phyloP scores from a whole-genome alignment of 2,113 vertebrate species.

The Centropristis striata region DNA sequence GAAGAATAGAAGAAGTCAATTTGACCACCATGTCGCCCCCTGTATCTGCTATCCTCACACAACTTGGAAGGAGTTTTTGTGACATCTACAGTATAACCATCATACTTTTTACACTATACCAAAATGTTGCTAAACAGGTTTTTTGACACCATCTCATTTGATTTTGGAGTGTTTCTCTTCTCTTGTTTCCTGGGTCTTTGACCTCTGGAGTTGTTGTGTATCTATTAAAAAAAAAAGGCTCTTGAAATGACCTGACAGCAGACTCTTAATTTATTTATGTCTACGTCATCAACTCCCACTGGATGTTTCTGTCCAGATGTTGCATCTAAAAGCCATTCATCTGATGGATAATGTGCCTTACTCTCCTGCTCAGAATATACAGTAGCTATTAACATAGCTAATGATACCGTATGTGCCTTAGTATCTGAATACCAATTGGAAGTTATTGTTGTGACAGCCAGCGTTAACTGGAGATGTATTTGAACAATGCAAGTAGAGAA shows the following conservation, averaged over 20 bases:
- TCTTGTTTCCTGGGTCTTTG: background rate
- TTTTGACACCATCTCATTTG: background rate
- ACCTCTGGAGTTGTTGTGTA: background rate
- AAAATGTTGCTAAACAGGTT: background rate
- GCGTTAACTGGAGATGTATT: constrained; percentile 2
- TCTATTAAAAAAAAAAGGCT: background rate
- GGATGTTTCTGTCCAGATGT: background rate
- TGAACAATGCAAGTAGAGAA: background rate
- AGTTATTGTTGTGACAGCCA: constrained; percentile 1
- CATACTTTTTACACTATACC: background rate
- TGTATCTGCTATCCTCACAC: background rate
- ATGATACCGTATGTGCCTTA: constrained; percentile 5
- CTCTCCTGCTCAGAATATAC: background rate
- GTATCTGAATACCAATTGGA: constrained; percentile 25
- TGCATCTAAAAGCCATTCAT: background rate
- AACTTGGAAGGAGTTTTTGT: background rate
- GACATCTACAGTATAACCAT: background rate
- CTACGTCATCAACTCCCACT: background rate
- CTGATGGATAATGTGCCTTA: background rate
- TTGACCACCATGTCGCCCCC: background rate
- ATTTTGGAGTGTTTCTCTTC: background rate
- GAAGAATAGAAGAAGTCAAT: background rate
- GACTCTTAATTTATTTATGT: background rate
- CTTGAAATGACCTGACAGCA: background rate
- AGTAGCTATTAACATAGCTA: background rate